phyloP scores from a whole-genome alignment of 1,140 invertebrate species.

The Charaxes varanes region DNA sequence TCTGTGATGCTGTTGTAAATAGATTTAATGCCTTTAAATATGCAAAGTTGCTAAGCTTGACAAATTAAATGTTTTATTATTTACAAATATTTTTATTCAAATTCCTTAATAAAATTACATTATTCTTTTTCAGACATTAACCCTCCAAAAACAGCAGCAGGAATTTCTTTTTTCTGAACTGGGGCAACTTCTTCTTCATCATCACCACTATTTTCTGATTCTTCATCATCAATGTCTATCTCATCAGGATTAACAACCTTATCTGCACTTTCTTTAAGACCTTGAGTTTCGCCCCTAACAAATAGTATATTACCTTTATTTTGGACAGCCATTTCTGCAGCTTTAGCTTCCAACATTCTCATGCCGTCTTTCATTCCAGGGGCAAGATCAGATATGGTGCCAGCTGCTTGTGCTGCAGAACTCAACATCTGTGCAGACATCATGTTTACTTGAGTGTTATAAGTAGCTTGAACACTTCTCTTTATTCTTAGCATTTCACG shows the following conservation, averaged over 20 bases:
- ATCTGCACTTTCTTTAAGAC: constrained; percentile 80
- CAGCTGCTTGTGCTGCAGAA: constrained; percentile 78
- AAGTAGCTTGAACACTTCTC: constrained; percentile 96
- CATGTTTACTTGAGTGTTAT: constrained; percentile 97
- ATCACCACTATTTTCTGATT: constrained; percentile 80
- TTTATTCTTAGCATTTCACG: constrained; percentile 99
- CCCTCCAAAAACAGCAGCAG: constrained; percentile 90
- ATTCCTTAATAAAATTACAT: constrained; percentile 13
- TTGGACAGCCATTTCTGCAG: constrained; percentile 77
- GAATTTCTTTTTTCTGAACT: constrained; percentile 87
- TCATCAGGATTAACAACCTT: constrained; percentile 93
- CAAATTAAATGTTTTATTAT: constrained; percentile 48
- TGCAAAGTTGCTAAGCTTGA: constrained; percentile 39
- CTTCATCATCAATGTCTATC: constrained; percentile 92
- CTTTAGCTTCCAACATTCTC: constrained; percentile 90
- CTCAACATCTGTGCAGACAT: constrained; percentile 98
- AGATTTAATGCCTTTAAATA: too few species aligned
- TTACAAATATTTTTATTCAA: constrained; percentile 20
- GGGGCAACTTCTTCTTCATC: constrained; percentile 81
- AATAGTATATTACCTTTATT: constrained; percentile 84
- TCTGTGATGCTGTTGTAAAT: constrained; percentile 57
- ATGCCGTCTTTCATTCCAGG: constrained; percentile 88
- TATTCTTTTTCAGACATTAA: constrained; percentile 68
- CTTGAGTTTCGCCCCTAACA: constrained; percentile 90
- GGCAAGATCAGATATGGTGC: constrained; percentile 79